phyloP scores from a whole-genome alignment of 2,888 invertebrate species.

The Leucophenga maculata region DNA sequence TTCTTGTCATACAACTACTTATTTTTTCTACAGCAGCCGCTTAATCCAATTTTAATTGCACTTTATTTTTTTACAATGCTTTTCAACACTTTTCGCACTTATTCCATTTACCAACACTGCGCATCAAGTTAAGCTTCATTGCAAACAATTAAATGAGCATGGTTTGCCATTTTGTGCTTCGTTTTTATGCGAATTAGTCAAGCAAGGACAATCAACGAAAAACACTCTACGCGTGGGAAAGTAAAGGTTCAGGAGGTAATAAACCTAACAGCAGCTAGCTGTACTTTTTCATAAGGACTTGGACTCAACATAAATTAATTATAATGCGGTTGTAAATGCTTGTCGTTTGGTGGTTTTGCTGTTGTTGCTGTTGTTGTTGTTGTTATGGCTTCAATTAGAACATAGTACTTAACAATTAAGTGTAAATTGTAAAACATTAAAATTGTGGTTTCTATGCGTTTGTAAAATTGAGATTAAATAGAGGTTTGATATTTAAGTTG shows the following conservation, averaged over 20 bases:
- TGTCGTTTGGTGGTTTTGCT: constrained; percentile 29
- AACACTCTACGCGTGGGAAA: constrained; percentile 36
- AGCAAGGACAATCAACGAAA: constrained; percentile 24
- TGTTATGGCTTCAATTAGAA: constrained; percentile 39
- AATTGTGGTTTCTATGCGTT: constrained; percentile 36
- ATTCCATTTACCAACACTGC: too few relatives aligned
- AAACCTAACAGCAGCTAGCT: too few relatives aligned
- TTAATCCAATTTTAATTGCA: too few relatives aligned
- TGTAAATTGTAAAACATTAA: constrained; percentile 50
- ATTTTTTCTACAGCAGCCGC: too few relatives aligned
- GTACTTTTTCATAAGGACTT: background rate
- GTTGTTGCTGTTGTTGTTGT: constrained; percentile 28
- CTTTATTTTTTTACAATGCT: too few relatives aligned
- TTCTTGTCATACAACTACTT: too few relatives aligned
- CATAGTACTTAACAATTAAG: constrained; percentile 46
- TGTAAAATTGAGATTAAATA: background rate
- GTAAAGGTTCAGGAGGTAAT: background rate
- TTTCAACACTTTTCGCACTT: too few relatives aligned
- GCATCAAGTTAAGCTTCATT: too few relatives aligned
- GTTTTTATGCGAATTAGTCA: too few relatives aligned
- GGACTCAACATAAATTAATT: constrained; percentile 58
- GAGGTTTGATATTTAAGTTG: background rate
- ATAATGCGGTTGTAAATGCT: constrained; percentile 48
- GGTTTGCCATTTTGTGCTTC: too few relatives aligned
- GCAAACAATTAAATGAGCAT: too few relatives aligned